Evolutionary conservation across 2,888 invertebrate genomes (phyloP), one percentile per base, ranked within the genome.

Genomic region (Drosophila merina): DNA sequence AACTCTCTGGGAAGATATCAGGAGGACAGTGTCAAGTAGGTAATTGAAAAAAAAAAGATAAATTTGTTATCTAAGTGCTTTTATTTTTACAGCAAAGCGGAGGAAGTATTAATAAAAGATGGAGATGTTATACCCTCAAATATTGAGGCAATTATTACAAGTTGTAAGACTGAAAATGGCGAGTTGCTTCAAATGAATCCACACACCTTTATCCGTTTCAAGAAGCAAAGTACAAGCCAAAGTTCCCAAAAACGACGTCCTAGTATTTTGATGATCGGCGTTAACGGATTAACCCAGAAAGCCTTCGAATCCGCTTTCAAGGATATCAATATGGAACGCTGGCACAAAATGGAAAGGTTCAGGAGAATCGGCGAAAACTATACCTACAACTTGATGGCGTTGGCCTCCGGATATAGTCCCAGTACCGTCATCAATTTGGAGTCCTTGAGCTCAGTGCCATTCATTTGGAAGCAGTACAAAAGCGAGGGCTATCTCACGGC

Each of bases 321-420:
- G 96, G 91, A 93, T 2, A 90, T 92, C 1, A 94, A 94, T 85
- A 92, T 93, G 3, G 31, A 28, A 0, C 94, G 93, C 59, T 96
- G 95, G 93, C 91, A 95, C 26, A 94, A 94, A 64, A 92, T 95
- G 87, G 93, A 94, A 72, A 97, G 96, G 3, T 97, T 96, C 90
- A 93, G 93, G 80, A 93, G 94, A 92, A 94, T 93, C 63, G 96
- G 94, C 88, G 97, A 97, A 81, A 97, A 97, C 82, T 97, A 97
- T 0, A 96, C 96, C 86, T 96, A 97, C 0, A 98, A 98, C 91
- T 90, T 97, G 52, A 95, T 97, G 93, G 96, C 97, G 0, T 92
- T 96, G 49, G 92, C 96, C 3, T 94, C 95, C 0, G 97, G 97
- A 0, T 92, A 93, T 9, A 52, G 26, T 12, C 12, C 38, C 12